Conservation (phyloP, 2,888 invertebrate species). For the Melanostoma mellinum region DNA sequence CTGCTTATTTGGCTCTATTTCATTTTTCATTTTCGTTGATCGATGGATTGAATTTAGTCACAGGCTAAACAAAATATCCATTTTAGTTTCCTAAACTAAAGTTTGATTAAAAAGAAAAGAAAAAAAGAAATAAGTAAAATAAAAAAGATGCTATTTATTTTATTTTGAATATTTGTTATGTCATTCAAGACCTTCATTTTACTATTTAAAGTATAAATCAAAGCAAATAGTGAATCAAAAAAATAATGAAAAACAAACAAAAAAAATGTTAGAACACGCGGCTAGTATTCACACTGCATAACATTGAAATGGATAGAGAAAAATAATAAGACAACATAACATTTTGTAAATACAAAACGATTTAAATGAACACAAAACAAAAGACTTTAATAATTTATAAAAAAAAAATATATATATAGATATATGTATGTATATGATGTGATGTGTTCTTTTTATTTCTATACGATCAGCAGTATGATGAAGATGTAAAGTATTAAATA, state of each 20-base stretch:
- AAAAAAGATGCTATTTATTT: too few relatives aligned
- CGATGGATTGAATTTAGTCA: slow-evolving; percentile 17
- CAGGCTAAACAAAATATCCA: slow-evolving; percentile 15
- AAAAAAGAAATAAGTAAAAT: neutral
- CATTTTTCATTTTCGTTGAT: slow-evolving; percentile 30
- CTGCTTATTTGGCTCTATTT: slow-evolving; percentile 16
- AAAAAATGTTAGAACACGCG: slow-evolving; percentile 52
- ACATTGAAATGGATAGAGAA: slow-evolving; percentile 41
- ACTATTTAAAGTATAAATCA: neutral
- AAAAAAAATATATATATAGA: slow-evolving; percentile 23
- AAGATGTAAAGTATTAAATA: too few relatives aligned
- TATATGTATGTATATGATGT: slow-evolving; percentile 26
- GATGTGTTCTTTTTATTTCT: neutral
- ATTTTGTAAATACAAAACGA: slow-evolving; percentile 70
- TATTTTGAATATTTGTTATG: too few relatives aligned
- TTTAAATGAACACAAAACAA: slow-evolving; percentile 63
- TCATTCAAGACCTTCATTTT: too few relatives aligned
- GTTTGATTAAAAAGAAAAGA: slow-evolving; percentile 18
- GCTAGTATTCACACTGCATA: slow-evolving; percentile 61
- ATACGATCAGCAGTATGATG: neutral
- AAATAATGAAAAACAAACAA: slow-evolving; percentile 22
- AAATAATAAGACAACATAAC: slow-evolving; percentile 50
- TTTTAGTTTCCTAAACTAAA: slow-evolving; percentile 8
- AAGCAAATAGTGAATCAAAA: slow-evolving; percentile 30
- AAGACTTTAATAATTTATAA: slow-evolving; percentile 72